phyloP scores from a whole-genome alignment of 2,113 vertebrate species.

The Phyllostomus discolor region DNA sequence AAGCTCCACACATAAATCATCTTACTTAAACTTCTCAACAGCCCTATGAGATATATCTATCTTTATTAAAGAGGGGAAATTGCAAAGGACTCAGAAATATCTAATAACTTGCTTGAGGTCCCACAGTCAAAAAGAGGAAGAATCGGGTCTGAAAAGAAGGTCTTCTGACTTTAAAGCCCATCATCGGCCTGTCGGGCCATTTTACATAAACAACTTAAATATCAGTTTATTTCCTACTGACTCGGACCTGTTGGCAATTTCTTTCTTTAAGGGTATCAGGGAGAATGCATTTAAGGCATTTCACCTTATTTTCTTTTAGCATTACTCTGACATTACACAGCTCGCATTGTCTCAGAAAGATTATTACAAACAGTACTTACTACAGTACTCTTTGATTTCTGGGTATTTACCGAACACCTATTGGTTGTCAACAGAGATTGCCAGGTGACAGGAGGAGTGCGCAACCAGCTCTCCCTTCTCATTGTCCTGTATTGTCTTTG shows the following conservation, averaged over 20 bases:
- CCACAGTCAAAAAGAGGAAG: not conserved
- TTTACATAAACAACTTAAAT: not conserved
- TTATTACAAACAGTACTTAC: not conserved
- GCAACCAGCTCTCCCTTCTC: not conserved
- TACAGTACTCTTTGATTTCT: conserved; percentile 24
- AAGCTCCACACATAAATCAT: not conserved
- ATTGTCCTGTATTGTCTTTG: conserved; percentile 6
- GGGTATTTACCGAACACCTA: conserved; percentile 40
- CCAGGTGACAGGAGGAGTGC: not conserved
- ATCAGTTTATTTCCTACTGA: not conserved
- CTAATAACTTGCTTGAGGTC: not conserved
- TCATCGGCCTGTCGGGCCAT: not conserved
- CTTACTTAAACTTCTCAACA: not conserved
- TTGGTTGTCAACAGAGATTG: conserved; percentile 23
- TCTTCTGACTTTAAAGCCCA: not conserved
- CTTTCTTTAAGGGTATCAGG: not conserved
- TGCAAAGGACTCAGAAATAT: not conserved
- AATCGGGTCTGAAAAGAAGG: not conserved
- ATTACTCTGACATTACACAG: conserved; percentile 15
- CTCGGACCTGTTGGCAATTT: conserved; percentile 8
- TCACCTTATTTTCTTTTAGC: not conserved
- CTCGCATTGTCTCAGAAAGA: not conserved
- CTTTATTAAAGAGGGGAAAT: not conserved
- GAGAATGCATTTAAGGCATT: conserved; percentile 25
- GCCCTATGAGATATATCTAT: not conserved